Evolutionary conservation across 92 coral and sea anemone genomes (phyloP).

Genomic region (Zoanthus solanderi): DNA sequence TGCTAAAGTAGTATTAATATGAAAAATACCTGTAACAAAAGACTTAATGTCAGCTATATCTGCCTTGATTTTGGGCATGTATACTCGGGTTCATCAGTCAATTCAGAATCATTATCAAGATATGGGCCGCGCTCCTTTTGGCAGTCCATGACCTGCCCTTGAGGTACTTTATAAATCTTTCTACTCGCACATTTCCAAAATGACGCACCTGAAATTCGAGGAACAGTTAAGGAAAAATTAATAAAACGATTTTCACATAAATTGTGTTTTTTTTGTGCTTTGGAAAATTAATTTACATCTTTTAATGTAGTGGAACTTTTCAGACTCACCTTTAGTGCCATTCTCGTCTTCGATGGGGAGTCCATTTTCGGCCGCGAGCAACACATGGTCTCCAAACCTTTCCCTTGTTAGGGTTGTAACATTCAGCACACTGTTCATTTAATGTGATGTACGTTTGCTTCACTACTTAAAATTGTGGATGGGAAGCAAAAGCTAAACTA

Average conservation of each 20-base stretch:
- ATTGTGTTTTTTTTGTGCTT: too few relatives aligned
- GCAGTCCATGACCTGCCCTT: not conserved
- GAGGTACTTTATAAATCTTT: constrained; percentile 10
- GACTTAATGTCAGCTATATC: not conserved
- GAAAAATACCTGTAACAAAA: not conserved
- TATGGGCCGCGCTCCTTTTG: not conserved
- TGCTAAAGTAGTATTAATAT: not conserved
- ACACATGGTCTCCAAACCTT: constrained; percentile 56
- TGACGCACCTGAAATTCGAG: not conserved
- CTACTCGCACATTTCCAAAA: constrained; percentile 30
- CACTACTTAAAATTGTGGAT: not conserved
- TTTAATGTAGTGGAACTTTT: not conserved
- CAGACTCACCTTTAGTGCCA: constrained; percentile 52
- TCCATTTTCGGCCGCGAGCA: constrained; percentile 59
- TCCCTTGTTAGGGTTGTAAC: constrained; percentile 36
- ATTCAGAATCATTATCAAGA: not conserved
- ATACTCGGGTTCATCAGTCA: not conserved
- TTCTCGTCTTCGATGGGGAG: constrained; percentile 52
- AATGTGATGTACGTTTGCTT: not conserved
- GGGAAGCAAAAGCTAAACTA: too few relatives aligned
- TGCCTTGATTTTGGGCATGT: not conserved
- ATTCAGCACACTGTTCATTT: constrained; percentile 19
- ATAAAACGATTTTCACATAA: not conserved
- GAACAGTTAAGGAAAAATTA: not conserved
- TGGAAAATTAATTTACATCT: not conserved